These are phyloP conservation scores for Phoenicopterus ruber DNA, from an alignment of 2,113 vertebrate genomes.

Conservation along the genomic window DNA sequence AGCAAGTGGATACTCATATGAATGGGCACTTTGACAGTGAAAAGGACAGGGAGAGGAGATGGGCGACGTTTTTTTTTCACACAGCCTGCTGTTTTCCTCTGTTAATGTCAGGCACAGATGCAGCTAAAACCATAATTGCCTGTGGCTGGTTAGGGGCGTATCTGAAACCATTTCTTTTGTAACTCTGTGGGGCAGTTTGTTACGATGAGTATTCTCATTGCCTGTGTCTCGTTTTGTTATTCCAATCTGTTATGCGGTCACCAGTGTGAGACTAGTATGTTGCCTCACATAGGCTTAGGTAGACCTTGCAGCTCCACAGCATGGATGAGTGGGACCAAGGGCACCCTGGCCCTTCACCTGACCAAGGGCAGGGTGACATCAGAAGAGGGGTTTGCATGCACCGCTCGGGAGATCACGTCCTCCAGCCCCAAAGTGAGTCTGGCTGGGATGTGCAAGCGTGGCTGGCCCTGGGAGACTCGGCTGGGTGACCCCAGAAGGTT, in stretches of 20 bases:
- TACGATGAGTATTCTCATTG: neutral
- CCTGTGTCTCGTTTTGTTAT: neutral
- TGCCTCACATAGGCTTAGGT: neutral
- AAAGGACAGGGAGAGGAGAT: neutral
- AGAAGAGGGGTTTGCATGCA: neutral
- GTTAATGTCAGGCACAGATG: neutral
- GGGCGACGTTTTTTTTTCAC: neutral
- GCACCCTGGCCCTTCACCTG: neutral
- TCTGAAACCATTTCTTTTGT: neutral
- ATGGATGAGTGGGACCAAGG: neutral
- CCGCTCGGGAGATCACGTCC: rapidly evolving
- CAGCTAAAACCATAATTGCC: neutral
- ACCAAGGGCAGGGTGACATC: neutral
- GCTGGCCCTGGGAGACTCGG: neutral
- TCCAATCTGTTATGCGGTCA: neutral
- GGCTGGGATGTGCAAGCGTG: neutral
- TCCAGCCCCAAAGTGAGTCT: neutral
- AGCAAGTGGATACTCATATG: neutral
- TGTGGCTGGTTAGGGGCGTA: neutral
- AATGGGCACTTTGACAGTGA: neutral
- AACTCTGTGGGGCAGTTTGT: neutral
- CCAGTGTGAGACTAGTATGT: neutral
- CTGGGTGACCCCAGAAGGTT: neutral
- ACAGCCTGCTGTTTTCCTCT: neutral
- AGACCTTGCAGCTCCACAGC: neutral